Evolutionary conservation across 53 echinoderm and acorn worm genomes (phyloP).

Genomic region (Antedon mediterranea): DNA sequence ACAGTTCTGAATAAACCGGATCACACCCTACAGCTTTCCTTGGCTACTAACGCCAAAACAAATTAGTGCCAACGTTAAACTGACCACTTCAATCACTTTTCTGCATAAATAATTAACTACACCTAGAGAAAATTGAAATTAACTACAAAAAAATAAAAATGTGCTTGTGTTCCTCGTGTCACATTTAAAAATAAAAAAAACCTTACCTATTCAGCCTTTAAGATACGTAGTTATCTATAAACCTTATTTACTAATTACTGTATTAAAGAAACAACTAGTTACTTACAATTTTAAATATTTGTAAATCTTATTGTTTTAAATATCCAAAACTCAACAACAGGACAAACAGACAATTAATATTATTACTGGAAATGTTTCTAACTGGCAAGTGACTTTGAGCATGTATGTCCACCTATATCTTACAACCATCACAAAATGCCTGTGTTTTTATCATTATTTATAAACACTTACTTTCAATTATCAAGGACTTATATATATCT

Average conservation of each 20-base stretch:
- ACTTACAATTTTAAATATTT: background rate
- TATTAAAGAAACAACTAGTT: too few species aligned
- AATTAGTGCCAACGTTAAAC: background rate
- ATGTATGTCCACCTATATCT: too few species aligned
- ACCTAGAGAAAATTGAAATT: background rate
- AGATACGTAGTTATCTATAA: too few species aligned
- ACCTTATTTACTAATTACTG: too few species aligned
- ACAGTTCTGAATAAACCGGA: too few species aligned
- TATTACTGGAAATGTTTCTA: background rate
- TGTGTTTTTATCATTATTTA: background rate
- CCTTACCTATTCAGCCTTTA: too few species aligned
- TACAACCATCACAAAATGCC: background rate
- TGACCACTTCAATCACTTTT: background rate
- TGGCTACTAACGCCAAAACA: background rate
- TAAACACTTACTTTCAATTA: background rate
- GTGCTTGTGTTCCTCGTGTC: too few species aligned
- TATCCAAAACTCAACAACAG: background rate
- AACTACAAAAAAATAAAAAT: background rate
- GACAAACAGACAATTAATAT: background rate
- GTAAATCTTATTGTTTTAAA: background rate
- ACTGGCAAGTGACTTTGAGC: background rate
- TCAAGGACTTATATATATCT: background rate
- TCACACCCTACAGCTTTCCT: background rate
- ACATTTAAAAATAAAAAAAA: too few species aligned
- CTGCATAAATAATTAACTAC: background rate